Conservation (phyloP, 2,888 invertebrate genomes). For the Saturnia japonica region DNA sequence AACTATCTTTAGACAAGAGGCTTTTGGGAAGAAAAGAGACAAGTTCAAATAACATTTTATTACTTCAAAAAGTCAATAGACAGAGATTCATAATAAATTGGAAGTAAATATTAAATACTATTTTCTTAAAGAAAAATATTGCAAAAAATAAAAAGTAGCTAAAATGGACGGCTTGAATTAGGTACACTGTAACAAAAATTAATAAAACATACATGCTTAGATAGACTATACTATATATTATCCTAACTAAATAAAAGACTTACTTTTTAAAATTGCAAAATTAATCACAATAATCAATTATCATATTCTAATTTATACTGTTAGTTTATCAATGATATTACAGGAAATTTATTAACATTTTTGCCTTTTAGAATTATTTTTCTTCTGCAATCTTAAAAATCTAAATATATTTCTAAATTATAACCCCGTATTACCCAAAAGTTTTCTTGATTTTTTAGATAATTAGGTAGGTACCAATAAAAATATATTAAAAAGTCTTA, state of each 20-base stretch:
- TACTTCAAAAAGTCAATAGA: background rate
- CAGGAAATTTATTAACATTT: background rate
- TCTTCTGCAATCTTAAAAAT: background rate
- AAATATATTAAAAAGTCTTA: background rate
- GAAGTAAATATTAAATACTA: conserved; percentile 6
- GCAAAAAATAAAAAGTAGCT: background rate
- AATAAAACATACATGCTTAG: background rate
- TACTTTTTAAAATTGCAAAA: background rate
- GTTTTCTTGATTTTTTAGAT: background rate
- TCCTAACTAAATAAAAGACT: background rate
- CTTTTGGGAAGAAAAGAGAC: background rate
- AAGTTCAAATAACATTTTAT: background rate
- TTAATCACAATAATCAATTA: background rate
- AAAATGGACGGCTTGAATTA: conserved; percentile 7
- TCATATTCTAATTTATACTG: background rate
- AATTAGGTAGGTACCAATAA: background rate
- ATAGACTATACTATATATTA: background rate
- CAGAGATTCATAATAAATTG: background rate
- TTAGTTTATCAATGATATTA: background rate
- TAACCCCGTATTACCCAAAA: background rate
- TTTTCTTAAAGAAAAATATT: background rate
- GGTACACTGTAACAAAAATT: conserved; percentile 1
- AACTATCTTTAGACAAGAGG: background rate
- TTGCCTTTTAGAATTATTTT: background rate
- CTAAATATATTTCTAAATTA: background rate